These are phyloP conservation scores for Drosophila cracens DNA, from an alignment of 2,888 invertebrate genomes.

Conservation along the genomic window DNA sequence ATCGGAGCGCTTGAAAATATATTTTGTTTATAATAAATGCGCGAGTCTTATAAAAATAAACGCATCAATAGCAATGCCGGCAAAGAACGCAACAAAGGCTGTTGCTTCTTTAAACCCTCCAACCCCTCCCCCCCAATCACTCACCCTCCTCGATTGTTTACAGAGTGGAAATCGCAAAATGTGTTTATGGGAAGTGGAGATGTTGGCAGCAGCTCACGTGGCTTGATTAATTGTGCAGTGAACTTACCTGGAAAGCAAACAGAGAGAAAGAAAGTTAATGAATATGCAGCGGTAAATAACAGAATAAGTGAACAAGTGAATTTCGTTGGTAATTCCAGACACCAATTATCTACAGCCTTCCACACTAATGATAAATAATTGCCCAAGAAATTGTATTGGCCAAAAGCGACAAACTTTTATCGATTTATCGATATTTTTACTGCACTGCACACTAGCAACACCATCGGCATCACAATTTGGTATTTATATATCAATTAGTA, in stretches of 20 bases:
- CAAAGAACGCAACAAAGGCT: constrained; percentile 36
- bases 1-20: constrained; percentile 39
- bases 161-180: constrained; percentile 51
- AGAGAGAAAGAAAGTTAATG: constrained; percentile 48
- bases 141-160: constrained; percentile 40
- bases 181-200: constrained; percentile 46
- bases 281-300: constrained; percentile 34
- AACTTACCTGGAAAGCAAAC: constrained; percentile 68
- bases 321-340: constrained; percentile 7
- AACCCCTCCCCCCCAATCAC: neutral
- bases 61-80: constrained; percentile 59
- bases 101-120: neutral
- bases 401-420: neutral
- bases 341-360: neutral
- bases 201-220: constrained; percentile 56
- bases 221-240: constrained; percentile 68
- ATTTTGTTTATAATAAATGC: constrained; percentile 77
- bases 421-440: neutral
- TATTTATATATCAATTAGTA: neutral
- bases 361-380: constrained; percentile 2
- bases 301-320: constrained; percentile 9
- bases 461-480: too few species aligned
- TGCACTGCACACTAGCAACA: neutral
- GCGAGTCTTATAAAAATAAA: constrained; percentile 73
- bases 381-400: neutral